Base-by-base conservation (phyloP, 2,888 invertebrate genomes). In the Aelia acuminata region DNA sequence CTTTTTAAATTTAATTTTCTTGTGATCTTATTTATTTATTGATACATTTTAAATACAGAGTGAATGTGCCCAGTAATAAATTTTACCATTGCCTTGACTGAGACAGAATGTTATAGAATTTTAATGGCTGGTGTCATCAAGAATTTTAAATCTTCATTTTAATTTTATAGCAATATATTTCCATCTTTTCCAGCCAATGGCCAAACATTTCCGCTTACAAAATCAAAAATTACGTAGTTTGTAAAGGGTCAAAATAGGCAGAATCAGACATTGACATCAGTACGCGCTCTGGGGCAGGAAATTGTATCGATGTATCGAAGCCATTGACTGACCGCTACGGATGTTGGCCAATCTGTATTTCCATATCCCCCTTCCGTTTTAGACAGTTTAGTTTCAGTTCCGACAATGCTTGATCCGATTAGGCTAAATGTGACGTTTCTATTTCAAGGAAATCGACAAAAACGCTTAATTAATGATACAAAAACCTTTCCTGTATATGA, bases 291-390 rank as follows among this genome's bases (percentile, higher is more conserved):
- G 63, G 31, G 31, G 31, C 80, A 80, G 80, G 80, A 80, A 80
- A 80, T 80, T 80, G 80, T 80, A 80, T 35, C 75, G 75, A 75
- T 75, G 75, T 10, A 75, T 39, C 43, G 43, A 80, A 80, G 80
- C 80, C 43, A 80, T 80, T 80, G 80, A 80, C 80, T 22, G 80
- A 80, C 80, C n/a, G 43, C 80, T 43, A 8, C 80, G 39, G 80
- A 39, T 43, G 80, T 43, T 43, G 43, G 20, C 80, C 80, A 80
- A 80, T 80, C 80, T 80, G n/a, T 80, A 80, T 43, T 80, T 80
- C 80, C 80, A 80, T 80, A 80, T 80, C 80, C 80, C 43, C 22
- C 80, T 43, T 80, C 80, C 80, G 80, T 43, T 35, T 63, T 1
- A 63, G 63, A 31, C 63, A 31, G 15, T 15, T 18, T 31, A 31